phyloP scores from a whole-genome alignment of 1,140 invertebrate genomes.

The Chironomus tepperi region DNA sequence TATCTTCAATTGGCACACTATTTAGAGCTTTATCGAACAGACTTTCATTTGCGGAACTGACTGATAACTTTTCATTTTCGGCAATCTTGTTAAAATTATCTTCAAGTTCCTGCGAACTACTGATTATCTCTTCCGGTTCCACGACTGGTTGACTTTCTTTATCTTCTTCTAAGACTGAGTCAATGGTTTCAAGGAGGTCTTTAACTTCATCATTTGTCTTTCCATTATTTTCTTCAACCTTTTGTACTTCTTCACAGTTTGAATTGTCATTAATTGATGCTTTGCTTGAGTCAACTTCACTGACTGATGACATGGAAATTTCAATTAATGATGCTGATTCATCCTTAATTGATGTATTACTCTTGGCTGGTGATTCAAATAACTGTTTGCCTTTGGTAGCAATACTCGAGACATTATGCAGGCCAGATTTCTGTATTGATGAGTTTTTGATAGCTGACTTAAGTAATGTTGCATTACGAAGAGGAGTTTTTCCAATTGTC shows the following conservation, averaged over 20 bases:
- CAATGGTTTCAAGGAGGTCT: background rate
- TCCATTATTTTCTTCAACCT: background rate
- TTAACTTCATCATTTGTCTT: background rate
- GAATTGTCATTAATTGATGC: background rate
- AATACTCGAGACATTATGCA: background rate
- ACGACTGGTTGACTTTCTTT: background rate
- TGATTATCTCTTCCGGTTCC: background rate
- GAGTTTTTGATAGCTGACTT: slow-evolving; percentile 1
- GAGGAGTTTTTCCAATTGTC: background rate
- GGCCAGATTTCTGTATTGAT: background rate
- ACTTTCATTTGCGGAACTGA: background rate
- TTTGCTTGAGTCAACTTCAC: background rate
- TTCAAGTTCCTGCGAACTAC: background rate
- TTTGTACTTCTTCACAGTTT: background rate
- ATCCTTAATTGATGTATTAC: background rate
- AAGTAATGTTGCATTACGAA: background rate
- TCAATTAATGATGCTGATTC: background rate
- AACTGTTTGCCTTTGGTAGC: background rate
- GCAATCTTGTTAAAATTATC: background rate
- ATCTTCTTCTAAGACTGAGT: background rate
- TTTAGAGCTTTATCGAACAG: background rate
- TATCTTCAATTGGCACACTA: background rate
- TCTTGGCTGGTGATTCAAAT: too few relatives aligned
- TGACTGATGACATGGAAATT: background rate
- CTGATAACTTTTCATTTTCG: background rate